Base-by-base conservation (phyloP, 2,888 invertebrate species). In the Callinectes sapidus region DNA sequence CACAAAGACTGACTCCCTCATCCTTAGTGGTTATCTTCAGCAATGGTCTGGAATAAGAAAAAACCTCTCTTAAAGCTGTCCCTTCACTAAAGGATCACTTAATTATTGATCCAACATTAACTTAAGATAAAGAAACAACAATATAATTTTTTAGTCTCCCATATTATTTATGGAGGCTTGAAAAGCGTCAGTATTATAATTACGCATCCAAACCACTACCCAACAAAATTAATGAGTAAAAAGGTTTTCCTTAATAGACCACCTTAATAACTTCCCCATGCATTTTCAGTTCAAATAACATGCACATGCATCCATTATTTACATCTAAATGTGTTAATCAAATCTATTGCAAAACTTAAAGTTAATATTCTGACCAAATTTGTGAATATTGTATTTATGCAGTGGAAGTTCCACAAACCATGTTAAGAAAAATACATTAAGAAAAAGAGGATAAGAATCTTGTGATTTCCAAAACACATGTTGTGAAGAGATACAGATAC, bases 11-110 rank as follows among this genome's bases (percentile, higher is more conserved):
- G 54, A 42, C 66, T 81, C 66, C 86, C 66, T 55, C 92, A 90
- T 87, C 88, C 90, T 81, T 87, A 87, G 88, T 48, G 32, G 90
- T 90, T 90, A 90, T 90, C 87, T 89, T 77, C 91, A 92, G 81
- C 86, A 90, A 87, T 87, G 54, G 87, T 91, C 92, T 92, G 92
- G 39, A 92, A 92, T 23, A 81, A 92, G 87, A 90, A 92, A 66
- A 89, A 92, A 39, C 35, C 28, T 88, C 18, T 88, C 89, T 89
- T 89, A 92, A 61, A 66, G 66, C 32, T 77, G 54, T 88, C 61
- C 32, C 10, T n/a, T 61, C 88, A 28, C 88, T 10, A 6, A 55
- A 87, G 13, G 35, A 48, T 28, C 10, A 35, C 14, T 81, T 16
- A 81, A 14, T 35, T 2, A 81, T 2, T 35, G 35, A 35, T 81